Evolutionary conservation across 2,888 invertebrate genomes (phyloP), one percentile per base, ranked within the genome.

Genomic region (Strigamia transsilvanica): DNA sequence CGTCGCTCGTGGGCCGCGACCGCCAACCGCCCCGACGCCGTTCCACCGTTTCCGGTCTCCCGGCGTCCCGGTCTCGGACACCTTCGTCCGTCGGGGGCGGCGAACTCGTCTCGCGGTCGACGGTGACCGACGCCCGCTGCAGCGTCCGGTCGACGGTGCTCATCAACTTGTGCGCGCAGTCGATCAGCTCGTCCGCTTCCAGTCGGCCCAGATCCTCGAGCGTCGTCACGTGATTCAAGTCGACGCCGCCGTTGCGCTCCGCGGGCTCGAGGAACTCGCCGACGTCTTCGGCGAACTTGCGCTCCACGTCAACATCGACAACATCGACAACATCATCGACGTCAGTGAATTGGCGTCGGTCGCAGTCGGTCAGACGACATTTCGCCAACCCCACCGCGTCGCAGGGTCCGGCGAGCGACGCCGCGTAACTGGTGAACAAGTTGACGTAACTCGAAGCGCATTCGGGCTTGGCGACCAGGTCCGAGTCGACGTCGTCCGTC

Each of bases 81-180:
- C n/a, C n/a, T n/a, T n/a, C n/a, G n/a, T 18, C 23, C 18, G 18
- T 6, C 18, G 21, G 12, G 23, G 15, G 1, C 23, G 6, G n/a
- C n/a, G 18, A 51, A 51, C 1, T 2, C 42, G 10, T 2, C 42
- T 42, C 42, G 2, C 2, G n/a, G 2, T 7, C 5, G 7, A 10
- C 32, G 12, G 73, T 12, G 9, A 32, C 79, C 81, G 34, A 34
- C 4, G 41, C 77, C 13, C 32, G 82, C 56, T 90, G 85, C 1
- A 90, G 85, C 1, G 89, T 89, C 56, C 87, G 88, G 82, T 87
- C 88, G 12, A 90, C 89, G 9, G 89, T 89, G 82, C 88, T 86
- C 41, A 90, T 85, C 15, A 90, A 85, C 83, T 87, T 87, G 84
- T 89, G 88, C 4, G 90, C 88, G 81, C 89, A 89, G 82, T 87